Percentiles rank a stretch among this genome's conserved stretches.
These are phyloP conservation scores for Halichoerus grypus DNA, from an alignment of 2,113 vertebrate species.

Conservation along the genomic window DNA sequence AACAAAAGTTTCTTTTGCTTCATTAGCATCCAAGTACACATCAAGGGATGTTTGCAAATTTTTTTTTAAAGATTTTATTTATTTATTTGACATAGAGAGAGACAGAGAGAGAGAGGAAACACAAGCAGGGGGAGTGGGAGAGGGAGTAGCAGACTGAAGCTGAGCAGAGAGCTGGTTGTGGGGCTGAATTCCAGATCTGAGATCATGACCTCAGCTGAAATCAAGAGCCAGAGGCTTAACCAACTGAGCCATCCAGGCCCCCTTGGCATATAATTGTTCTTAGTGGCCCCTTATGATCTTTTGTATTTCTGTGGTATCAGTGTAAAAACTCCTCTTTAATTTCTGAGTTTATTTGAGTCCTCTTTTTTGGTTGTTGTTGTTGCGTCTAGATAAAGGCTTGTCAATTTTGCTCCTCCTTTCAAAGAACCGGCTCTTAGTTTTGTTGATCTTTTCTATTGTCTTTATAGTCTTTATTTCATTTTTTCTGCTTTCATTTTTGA, in stretches of 20 bases:
- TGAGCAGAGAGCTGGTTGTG: background rate
- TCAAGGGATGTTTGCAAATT: background rate
- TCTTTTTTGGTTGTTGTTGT: background rate
- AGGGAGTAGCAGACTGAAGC: background rate
- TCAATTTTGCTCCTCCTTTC: background rate
- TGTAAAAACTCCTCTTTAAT: background rate
- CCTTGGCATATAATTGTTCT: background rate
- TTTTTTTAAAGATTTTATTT: too few species aligned
- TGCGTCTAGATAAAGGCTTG: background rate
- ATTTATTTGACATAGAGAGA: too few species aligned
- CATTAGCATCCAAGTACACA: background rate
- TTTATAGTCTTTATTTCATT: background rate
- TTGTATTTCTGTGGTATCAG: background rate
- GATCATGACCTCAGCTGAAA: background rate
- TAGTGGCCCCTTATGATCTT: background rate
- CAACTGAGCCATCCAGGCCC: background rate
- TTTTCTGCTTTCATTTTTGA: background rate
- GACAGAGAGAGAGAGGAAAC: too few species aligned
- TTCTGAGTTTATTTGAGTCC: background rate
- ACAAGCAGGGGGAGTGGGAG: too few species aligned
- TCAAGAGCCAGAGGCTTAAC: background rate
- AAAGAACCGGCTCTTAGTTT: background rate
- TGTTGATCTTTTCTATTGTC: background rate
- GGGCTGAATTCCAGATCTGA: background rate
- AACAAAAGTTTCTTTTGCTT: background rate